A percentile compares a stretch with the other conserved stretches of the same genome.
phyloP scores from a whole-genome alignment of 2,113 vertebrate species.

The Archilochus colubris region DNA sequence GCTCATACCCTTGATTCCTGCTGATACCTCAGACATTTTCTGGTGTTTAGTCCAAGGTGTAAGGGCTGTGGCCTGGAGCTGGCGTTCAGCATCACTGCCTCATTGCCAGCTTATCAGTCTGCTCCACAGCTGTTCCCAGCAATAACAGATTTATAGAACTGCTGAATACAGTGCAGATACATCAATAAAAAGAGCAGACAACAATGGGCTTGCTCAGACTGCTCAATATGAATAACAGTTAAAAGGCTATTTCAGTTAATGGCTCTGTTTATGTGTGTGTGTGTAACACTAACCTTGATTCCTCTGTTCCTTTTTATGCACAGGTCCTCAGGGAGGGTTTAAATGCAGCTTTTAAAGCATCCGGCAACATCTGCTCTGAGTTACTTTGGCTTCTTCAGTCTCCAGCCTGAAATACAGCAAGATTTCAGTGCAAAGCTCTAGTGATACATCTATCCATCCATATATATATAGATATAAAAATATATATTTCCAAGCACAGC shows the following conservation, averaged over 20 bases:
- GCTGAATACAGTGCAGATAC: not conserved
- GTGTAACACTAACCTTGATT: not conserved
- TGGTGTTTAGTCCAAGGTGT: not conserved
- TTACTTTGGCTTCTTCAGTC: not conserved
- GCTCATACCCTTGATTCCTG: not conserved
- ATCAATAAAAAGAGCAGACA: not conserved
- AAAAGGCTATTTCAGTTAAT: conserved; percentile 25
- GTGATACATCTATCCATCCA: too few relatives aligned
- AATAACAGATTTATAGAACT: not conserved
- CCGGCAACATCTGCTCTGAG: not conserved
- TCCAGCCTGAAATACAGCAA: not conserved
- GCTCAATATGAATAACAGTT: not conserved
- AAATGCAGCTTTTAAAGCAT: conserved; percentile 11
- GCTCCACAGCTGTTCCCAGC: conserved; percentile 13
- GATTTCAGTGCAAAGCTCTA: not conserved
- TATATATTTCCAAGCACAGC: not conserved
- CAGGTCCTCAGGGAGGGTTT: not conserved
- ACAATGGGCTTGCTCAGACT: fast-evolving
- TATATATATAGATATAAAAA: too few relatives aligned
- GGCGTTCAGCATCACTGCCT: not conserved
- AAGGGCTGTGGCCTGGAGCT: not conserved
- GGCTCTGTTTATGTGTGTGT: not conserved
- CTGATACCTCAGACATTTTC: not conserved
- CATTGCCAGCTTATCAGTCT: not conserved
- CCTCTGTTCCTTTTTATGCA: not conserved